phyloP scores from a whole-genome alignment of 1,140 invertebrate genomes.

The Drosophila ercepeae region DNA sequence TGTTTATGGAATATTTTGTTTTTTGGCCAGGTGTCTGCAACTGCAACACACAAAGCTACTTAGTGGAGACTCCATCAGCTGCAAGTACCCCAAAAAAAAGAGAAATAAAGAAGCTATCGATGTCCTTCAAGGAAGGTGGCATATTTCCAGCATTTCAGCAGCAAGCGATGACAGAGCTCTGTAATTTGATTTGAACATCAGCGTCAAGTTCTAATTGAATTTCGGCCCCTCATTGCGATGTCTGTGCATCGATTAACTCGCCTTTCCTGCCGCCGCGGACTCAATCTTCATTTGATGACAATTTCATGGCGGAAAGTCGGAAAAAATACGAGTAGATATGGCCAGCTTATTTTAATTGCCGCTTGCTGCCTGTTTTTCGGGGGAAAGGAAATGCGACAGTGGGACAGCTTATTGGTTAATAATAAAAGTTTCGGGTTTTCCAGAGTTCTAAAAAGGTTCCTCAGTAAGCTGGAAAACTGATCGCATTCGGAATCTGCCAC shows the following conservation, averaged over 20 bases:
- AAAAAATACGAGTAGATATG: conserved; percentile 36
- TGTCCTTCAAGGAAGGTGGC: not conserved
- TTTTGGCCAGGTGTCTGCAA: conserved; percentile 14
- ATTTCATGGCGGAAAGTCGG: conserved; percentile 61
- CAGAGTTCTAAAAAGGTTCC: too few species aligned
- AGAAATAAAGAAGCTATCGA: conserved; percentile 3
- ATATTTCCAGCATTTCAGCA: too few species aligned
- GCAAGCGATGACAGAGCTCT: conserved; percentile 13
- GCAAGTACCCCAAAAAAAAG: not conserved
- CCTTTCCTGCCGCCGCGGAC: conserved; percentile 33
- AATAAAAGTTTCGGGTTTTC: too few species aligned
- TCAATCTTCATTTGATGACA: conserved; percentile 77
- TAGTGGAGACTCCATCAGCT: conserved; percentile 30
- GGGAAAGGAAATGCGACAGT: conserved; percentile 1
- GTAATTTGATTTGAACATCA: conserved; percentile 69
- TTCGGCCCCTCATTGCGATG: conserved; percentile 42
- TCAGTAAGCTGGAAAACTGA: too few species aligned
- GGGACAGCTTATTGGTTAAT: conserved; percentile 8
- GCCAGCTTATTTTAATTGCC: conserved; percentile 76
- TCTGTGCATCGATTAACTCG: conserved; percentile 65
- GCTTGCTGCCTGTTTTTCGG: conserved; percentile 6
- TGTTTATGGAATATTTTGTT: conserved; percentile 1
- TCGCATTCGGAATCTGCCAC: too few species aligned
- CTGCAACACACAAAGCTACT: conserved; percentile 58
- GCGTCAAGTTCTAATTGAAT: conserved; percentile 72